A percentile compares a stretch with the other conserved stretches of the same genome.
These are phyloP conservation scores for Sinella curviseta DNA, from an alignment of 1,140 invertebrate species.

Conservation along the genomic window DNA sequence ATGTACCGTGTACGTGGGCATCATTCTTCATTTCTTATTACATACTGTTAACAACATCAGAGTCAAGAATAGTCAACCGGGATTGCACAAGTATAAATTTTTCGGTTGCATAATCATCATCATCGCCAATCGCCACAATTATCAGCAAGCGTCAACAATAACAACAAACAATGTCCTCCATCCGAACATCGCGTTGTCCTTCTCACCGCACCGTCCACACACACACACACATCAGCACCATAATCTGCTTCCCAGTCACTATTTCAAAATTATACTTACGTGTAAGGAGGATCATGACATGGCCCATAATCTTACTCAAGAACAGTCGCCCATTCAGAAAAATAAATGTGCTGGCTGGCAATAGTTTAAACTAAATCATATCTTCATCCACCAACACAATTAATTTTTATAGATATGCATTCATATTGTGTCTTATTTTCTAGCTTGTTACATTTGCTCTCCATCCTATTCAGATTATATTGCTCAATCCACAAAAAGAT, in stretches of 20 bases:
- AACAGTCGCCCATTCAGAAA: background rate
- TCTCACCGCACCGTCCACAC: too few species aligned
- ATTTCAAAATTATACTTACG: background rate
- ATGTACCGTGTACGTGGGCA: background rate
- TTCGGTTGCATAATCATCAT: slow-evolving; percentile 21
- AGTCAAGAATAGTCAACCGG: background rate
- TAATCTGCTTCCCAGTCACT: background rate
- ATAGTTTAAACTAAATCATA: too few species aligned
- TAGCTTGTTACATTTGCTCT: too few species aligned
- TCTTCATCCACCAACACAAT: too few species aligned
- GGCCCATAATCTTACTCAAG: background rate
- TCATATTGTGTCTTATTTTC: too few species aligned
- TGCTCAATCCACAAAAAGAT: too few species aligned
- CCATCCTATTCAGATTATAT: too few species aligned
- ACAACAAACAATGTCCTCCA: background rate
- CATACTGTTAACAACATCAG: too few species aligned
- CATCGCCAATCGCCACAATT: background rate
- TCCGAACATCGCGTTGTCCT: background rate
- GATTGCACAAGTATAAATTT: slow-evolving; percentile 8
- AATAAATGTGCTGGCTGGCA: background rate
- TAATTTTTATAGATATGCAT: too few species aligned
- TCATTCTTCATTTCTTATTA: too few species aligned
- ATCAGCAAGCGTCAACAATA: background rate
- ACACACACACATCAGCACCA: too few species aligned
- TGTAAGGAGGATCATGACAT: background rate